Conservation (phyloP, 2,113 vertebrate species). For the Petaurus breviceps region DNA sequence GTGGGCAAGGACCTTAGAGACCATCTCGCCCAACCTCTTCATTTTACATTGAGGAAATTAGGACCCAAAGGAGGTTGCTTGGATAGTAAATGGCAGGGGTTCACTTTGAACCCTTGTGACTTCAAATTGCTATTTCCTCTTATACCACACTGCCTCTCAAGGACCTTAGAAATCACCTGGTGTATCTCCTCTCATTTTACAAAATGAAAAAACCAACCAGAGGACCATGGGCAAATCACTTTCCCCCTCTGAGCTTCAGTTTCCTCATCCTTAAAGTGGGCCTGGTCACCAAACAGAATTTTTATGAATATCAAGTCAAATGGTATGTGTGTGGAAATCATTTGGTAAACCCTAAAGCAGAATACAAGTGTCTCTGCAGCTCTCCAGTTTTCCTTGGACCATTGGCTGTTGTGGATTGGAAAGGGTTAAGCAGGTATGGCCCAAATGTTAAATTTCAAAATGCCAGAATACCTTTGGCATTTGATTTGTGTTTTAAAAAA, state of each 20-base stretch:
- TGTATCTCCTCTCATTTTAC: background rate
- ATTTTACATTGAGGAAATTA: background rate
- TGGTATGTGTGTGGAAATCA: background rate
- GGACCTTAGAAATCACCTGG: background rate
- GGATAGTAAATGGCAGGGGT: background rate
- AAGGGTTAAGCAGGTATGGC: background rate
- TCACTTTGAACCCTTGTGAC: background rate
- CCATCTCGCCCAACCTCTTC: background rate
- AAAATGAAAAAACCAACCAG: background rate
- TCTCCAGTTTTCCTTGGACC: background rate
- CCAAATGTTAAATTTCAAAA: background rate
- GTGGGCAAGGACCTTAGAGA: background rate
- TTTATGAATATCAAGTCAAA: background rate
- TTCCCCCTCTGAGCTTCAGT: background rate
- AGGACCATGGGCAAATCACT: background rate
- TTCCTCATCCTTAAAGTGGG: background rate
- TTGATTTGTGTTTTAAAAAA: background rate
- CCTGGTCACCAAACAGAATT: background rate
- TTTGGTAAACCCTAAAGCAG: background rate
- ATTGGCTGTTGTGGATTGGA: background rate
- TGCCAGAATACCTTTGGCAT: constrained; percentile 25
- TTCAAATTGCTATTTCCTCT: background rate
- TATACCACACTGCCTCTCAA: background rate
- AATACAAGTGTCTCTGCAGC: background rate
- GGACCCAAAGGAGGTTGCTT: background rate